Conservation (phyloP, 2,888 invertebrate genomes). For the Folsomia candida region DNA sequence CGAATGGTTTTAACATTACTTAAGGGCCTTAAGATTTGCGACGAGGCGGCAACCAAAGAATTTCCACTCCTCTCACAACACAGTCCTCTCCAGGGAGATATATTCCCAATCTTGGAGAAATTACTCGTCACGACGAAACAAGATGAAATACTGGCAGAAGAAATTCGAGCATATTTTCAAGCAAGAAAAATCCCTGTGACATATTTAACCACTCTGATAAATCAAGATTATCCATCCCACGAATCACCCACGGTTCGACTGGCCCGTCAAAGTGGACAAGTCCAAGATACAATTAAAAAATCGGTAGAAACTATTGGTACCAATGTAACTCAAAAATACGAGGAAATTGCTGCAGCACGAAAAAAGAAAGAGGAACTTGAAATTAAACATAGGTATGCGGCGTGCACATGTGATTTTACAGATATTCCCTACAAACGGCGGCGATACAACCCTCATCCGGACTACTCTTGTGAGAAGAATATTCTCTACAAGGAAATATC, state of each 20-base stretch:
- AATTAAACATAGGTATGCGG: background rate
- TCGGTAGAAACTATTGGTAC: background rate
- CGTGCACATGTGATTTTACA: background rate
- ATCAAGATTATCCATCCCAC: background rate
- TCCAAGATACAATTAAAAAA: background rate
- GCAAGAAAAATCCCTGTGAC: background rate
- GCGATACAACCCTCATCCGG: background rate
- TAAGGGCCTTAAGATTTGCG: background rate
- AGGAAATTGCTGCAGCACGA: background rate
- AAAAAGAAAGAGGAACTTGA: background rate
- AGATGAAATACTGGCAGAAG: background rate
- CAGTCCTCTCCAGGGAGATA: background rate
- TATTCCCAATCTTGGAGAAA: background rate
- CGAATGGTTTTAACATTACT: background rate
- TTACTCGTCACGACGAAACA: background rate
- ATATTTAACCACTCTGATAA: background rate
- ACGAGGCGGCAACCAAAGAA: background rate
- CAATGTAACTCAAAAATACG: background rate
- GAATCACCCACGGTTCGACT: background rate
- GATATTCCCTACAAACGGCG: background rate
- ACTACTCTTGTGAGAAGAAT: background rate
- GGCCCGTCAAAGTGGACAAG: background rate
- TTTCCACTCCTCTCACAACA: background rate
- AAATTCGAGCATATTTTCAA: background rate
- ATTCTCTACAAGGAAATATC: background rate